Conservation (phyloP, 2,113 vertebrate genomes). For the Aleadryas rufinucha region DNA sequence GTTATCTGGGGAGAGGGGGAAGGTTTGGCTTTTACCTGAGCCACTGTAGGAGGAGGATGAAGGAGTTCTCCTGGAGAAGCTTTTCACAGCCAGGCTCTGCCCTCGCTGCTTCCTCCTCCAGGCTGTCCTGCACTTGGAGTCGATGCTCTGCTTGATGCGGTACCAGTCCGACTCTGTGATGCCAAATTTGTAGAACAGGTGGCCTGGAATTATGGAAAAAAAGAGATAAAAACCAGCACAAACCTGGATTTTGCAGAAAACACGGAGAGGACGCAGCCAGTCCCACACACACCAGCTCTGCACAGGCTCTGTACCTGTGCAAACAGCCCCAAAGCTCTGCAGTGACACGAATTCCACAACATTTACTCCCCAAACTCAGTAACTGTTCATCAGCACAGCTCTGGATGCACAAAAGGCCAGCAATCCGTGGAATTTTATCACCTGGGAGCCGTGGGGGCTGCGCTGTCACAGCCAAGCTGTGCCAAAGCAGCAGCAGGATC, state of each 20-base stretch:
- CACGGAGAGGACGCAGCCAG: accelerated
- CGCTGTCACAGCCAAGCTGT: not conserved
- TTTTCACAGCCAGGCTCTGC: constrained; percentile 96
- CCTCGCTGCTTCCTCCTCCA: constrained; percentile 96
- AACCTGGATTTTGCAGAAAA: accelerated
- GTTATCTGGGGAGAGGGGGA: accelerated
- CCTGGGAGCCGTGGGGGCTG: not conserved
- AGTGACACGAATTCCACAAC: not conserved
- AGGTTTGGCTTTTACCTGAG: constrained; percentile 66
- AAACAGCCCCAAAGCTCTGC: not conserved
- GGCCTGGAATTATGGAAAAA: constrained; percentile 73
- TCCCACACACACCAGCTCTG: not conserved
- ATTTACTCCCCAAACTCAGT: no score
- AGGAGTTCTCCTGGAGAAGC: constrained; percentile 90
- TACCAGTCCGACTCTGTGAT: constrained; percentile 98
- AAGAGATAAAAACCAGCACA: not conserved
- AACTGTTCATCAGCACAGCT: no score
- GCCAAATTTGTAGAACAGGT: constrained; percentile 94
- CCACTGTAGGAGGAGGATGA: constrained; percentile 76
- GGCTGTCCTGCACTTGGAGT: constrained; percentile 97
- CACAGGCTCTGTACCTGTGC: not conserved
- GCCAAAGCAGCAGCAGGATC: not conserved
- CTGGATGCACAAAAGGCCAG: not conserved
- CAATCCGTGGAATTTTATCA: not conserved
- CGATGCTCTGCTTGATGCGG: constrained; percentile 97